Base-by-base conservation (phyloP, 2,113 vertebrate genomes). In the Phalacrocorax aristotelis region DNA sequence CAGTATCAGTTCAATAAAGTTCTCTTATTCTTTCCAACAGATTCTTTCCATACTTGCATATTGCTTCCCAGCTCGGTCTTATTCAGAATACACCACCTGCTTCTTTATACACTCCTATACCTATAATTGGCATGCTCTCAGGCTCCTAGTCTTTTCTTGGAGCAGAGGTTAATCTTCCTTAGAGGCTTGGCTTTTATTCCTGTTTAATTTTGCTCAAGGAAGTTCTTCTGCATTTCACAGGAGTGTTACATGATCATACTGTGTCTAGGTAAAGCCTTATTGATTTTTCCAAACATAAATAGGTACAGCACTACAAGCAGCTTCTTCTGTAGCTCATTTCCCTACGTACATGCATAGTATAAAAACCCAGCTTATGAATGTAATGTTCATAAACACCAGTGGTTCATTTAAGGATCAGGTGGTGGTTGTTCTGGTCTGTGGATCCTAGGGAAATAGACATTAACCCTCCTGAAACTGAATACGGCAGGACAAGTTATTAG, bases 281-380 rank as follows among this genome's bases (percentile, higher is more conserved):
- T 92, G 85, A 95, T 88, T 96, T 96, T 95, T 94, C 58, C 26
- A 95, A 57, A 83, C 6, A 17, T 65, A 80, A 95, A 90, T 69
- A 83, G 66, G 27, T 70, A 17, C 9, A 89, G 61, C 60, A 93
- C 55, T 62, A 82, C 11, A 74, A 96, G n/a, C 48, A 96, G 46
- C 38, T 82, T 69, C 6, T 83, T 65, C 83, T 68, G 61, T 75
- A 89, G 55, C 38, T 93, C 44, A 93, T 90, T 52, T 71, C 62
- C 32, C 29, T 57, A 55, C 16, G 18, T 79, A 65, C 15, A 83
- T 17, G 49, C 65, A 84, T 38, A 90, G 40, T 54, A 19, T 64
- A 92, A 96, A 96, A 36, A 14, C 20, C 25, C 26, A 64, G 13
- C 22, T 49, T 80, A 86, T 72, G 26, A 94, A 79, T 32, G 11